phyloP scores from a whole-genome alignment of 2,113 vertebrate genomes.

The Crotalus horridus region DNA sequence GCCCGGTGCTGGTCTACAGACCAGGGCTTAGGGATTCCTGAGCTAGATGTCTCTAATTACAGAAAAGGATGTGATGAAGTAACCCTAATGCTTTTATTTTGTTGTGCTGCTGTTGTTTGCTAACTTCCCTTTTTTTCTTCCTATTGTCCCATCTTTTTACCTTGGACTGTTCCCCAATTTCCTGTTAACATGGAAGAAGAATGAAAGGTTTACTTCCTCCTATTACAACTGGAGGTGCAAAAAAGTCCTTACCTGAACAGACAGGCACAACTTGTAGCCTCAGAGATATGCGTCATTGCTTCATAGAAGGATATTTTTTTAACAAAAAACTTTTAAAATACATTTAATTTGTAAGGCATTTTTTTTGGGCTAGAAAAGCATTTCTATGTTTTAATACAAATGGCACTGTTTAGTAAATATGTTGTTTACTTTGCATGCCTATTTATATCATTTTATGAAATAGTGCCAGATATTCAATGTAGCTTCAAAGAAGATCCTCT shows the following conservation, averaged over 20 bases:
- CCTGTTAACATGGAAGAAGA: background rate
- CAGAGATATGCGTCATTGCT: background rate
- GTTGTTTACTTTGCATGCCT: background rate
- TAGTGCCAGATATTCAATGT: background rate
- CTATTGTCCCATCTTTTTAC: background rate
- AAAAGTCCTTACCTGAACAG: background rate
- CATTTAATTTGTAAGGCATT: background rate
- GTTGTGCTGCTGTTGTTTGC: background rate
- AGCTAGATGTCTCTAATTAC: background rate
- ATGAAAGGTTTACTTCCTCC: background rate
- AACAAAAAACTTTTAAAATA: background rate
- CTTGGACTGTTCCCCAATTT: background rate
- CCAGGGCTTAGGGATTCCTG: too few species aligned
- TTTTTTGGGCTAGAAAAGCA: background rate
- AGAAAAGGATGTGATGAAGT: background rate
- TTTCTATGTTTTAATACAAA: background rate
- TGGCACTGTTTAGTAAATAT: background rate
- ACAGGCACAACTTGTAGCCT: background rate
- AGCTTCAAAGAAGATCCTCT: background rate
- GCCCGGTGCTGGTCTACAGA: too few species aligned
- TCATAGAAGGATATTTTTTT: background rate
- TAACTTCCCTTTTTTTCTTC: background rate
- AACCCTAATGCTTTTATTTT: background rate
- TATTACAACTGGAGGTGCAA: background rate
- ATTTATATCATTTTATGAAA: background rate